A percentile compares a stretch with the other conserved stretches of the same genome.
phyloP scores from a whole-genome alignment of 2,888 invertebrate genomes.

The Folsomia manolachei region DNA sequence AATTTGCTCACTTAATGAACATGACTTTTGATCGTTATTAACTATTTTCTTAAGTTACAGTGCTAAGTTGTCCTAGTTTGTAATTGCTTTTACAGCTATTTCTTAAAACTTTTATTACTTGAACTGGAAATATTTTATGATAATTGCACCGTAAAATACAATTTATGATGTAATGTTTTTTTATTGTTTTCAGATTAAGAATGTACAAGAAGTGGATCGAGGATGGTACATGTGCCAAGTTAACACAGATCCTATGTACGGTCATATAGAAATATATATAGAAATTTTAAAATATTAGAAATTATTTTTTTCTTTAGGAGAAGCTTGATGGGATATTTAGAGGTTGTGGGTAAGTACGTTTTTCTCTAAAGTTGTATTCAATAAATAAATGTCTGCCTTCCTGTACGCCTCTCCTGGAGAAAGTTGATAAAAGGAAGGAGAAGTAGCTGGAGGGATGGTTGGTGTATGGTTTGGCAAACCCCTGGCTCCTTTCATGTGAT shows the following conservation, averaged over 20 bases:
- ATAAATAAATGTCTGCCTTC: neutral
- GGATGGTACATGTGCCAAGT: slow-evolving; percentile 66
- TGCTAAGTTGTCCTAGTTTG: neutral
- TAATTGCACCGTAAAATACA: neutral
- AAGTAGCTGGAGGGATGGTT: no score
- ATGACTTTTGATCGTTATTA: neutral
- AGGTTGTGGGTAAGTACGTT: slow-evolving; percentile 75
- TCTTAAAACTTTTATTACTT: no score
- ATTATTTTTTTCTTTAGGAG: slow-evolving; percentile 71
- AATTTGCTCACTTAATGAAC: neutral
- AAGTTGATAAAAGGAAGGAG: no score
- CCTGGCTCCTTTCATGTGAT: no score
- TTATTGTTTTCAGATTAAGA: slow-evolving; percentile 67
- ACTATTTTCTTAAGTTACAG: neutral
- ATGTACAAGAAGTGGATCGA: slow-evolving; percentile 80
- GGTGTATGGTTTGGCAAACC: no score
- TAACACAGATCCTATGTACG: slow-evolving; percentile 69
- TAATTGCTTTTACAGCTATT: neutral
- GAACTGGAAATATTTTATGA: neutral
- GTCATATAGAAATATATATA: neutral
- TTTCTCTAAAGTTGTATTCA: no score
- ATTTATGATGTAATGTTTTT: slow-evolving; percentile 9
- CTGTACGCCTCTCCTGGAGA: no score
- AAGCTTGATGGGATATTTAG: slow-evolving; percentile 78
- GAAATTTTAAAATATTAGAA: no score